Evolutionary conservation across 2,113 vertebrate genomes (phyloP).

Genomic region (Calidris pygmaea): DNA sequence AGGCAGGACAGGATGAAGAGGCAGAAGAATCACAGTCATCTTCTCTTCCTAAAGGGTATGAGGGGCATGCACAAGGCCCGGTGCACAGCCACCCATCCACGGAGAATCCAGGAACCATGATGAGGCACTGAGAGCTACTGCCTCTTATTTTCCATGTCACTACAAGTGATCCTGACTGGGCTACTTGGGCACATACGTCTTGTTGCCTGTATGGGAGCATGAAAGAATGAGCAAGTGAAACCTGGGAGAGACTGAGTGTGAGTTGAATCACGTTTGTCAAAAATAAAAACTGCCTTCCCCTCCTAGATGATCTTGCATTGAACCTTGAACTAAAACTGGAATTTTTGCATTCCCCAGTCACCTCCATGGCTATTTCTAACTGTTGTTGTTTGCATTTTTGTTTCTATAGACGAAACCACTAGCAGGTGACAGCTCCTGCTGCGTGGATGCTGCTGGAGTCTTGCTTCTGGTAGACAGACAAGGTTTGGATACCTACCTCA

Average conservation of each 20-base stretch:
- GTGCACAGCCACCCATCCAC: background rate
- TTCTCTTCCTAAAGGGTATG: background rate
- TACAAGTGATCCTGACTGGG: background rate
- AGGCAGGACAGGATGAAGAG: background rate
- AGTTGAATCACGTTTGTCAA: background rate
- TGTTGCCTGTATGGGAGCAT: background rate
- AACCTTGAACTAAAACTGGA: background rate
- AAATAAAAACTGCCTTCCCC: background rate
- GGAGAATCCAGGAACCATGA: fast-evolving
- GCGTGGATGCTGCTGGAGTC: background rate
- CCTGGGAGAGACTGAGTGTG: background rate
- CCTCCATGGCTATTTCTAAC: background rate
- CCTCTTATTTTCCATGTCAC: background rate
- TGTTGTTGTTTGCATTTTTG: background rate
- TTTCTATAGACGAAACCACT: background rate
- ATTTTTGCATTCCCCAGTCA: background rate
- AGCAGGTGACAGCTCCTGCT: background rate
- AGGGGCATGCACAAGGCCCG: background rate
- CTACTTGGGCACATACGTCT: background rate
- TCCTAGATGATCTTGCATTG: background rate
- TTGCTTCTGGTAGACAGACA: background rate
- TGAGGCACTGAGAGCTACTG: background rate
- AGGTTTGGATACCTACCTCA: background rate
- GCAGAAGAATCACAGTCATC: background rate
- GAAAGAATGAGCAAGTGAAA: background rate